phyloP scores from a whole-genome alignment of 2,797 vertebrate species.

The Crenuchus spilurus region DNA sequence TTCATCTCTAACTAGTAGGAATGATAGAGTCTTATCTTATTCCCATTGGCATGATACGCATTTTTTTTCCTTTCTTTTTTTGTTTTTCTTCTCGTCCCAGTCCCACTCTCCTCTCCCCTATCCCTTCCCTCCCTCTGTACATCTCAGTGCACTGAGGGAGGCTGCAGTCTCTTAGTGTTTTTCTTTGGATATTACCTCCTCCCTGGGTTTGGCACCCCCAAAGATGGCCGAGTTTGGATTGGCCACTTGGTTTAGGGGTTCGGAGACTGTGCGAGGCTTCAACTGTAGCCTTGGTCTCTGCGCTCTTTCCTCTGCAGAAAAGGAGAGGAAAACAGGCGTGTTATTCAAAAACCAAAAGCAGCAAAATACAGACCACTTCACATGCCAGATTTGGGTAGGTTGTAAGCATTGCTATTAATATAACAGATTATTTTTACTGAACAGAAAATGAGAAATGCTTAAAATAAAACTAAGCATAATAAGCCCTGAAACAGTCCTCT shows the following conservation, averaged over 20 bases:
- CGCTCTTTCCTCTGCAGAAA: slow-evolving; percentile 90
- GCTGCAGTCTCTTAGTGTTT: slow-evolving; percentile 81
- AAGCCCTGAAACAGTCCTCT: too few relatives aligned
- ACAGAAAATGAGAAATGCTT: too few relatives aligned
- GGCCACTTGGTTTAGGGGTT: slow-evolving; percentile 98
- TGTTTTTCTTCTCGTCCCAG: slow-evolving; percentile 52
- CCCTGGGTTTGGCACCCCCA: slow-evolving; percentile 94
- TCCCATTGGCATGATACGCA: slow-evolving; percentile 71
- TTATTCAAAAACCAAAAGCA: not conserved
- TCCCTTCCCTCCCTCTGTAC: slow-evolving; percentile 37
- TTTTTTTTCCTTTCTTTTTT: slow-evolving; percentile 53
- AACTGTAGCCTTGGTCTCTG: slow-evolving; percentile 95
- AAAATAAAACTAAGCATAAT: too few relatives aligned
- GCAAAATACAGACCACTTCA: not conserved
- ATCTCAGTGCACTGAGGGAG: slow-evolving; percentile 32
- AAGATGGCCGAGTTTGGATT: slow-evolving; percentile 98
- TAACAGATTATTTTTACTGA: too few relatives aligned
- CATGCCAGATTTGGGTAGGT: too few relatives aligned
- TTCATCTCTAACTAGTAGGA: slow-evolving; percentile 81
- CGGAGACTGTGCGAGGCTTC: slow-evolving; percentile 94
- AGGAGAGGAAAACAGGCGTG: slow-evolving; percentile 9
- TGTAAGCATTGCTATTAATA: too few relatives aligned
- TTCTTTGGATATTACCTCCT: slow-evolving; percentile 89
- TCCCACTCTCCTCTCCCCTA: slow-evolving; percentile 28
- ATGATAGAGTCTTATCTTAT: slow-evolving; percentile 75